These are phyloP conservation scores for Pelobates cultripes DNA, from an alignment of 2,797 vertebrate species.

Conservation along the genomic window DNA sequence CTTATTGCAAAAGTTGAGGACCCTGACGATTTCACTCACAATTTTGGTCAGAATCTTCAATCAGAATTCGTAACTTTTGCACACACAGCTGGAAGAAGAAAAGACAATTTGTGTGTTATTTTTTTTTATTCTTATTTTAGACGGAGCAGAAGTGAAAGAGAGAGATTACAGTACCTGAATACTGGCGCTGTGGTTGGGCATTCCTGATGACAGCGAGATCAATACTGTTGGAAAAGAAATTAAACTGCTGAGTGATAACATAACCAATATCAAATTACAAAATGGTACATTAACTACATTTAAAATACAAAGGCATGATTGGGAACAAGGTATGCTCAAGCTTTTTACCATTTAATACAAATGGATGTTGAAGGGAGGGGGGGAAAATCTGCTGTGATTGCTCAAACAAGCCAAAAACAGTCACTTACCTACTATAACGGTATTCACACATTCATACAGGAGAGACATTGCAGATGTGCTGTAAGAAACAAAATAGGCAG, in stretches of 20 bases:
- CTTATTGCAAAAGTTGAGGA: too few relatives aligned
- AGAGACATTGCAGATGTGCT: slow-evolving; percentile 99
- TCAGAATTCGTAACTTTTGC: slow-evolving; percentile 97
- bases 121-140: neutral
- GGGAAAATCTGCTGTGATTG: neutral
- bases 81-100: slow-evolving; percentile 87
- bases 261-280: too few relatives aligned
- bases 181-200: slow-evolving; percentile 99
- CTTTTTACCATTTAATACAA: neutral
- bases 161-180: slow-evolving; percentile 85
- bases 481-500: slow-evolving; percentile 21
- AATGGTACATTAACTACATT: too few relatives aligned
- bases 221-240: slow-evolving; percentile 58
- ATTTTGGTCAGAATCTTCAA: slow-evolving; percentile 99
- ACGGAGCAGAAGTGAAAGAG: neutral
- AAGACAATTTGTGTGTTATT: neutral
- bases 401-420: neutral
- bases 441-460: slow-evolving; percentile 98
- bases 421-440: slow-evolving; percentile 96
- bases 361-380: neutral
- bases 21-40: slow-evolving; percentile 80
- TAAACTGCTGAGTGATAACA: too few relatives aligned
- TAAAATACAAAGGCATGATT: neutral
- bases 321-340: neutral
- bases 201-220: slow-evolving; percentile 98